Percentiles rank a stretch among this genome's conserved stretches.
Conservation (phyloP, 2,888 invertebrate genomes). For the Tholera decimalis region DNA sequence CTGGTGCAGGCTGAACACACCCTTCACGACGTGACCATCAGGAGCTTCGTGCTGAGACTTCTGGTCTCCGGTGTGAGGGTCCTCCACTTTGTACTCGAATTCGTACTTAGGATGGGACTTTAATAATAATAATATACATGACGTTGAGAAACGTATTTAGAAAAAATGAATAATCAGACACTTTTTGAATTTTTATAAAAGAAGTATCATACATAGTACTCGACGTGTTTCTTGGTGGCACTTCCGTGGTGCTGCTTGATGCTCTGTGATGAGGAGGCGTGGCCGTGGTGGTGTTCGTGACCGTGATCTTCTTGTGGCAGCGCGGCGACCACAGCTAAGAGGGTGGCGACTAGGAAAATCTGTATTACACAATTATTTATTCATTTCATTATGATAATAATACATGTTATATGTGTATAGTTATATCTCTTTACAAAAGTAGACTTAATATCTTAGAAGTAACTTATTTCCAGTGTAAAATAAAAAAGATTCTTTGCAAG, state of each 20-base stretch:
- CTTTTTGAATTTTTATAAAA: too few relatives aligned
- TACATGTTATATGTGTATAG: too few relatives aligned
- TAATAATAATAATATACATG: constrained; percentile 21
- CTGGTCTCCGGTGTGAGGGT: background rate
- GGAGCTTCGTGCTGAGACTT: background rate
- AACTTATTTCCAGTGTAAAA: too few relatives aligned
- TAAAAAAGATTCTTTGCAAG: too few relatives aligned
- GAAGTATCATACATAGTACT: constrained; percentile 27
- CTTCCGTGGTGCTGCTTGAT: constrained; percentile 36
- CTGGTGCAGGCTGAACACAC: background rate
- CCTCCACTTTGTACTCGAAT: background rate
- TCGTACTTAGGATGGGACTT: constrained; percentile 73
- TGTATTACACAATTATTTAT: background rate
- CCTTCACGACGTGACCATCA: background rate
- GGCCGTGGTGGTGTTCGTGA: constrained; percentile 66
- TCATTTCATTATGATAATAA: too few relatives aligned
- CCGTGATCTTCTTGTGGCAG: constrained; percentile 46
- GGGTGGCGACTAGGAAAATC: constrained; percentile 14
- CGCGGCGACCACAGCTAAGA: constrained; percentile 37
- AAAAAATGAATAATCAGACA: too few relatives aligned
- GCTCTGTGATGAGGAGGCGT: constrained; percentile 71
- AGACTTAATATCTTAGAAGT: too few relatives aligned
- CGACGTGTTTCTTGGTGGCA: constrained; percentile 59
- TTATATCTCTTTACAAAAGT: too few relatives aligned
- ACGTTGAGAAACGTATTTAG: background rate